Evolutionary conservation across 2,113 vertebrate species (phyloP).

Genomic region (Panurus biarmicus): DNA sequence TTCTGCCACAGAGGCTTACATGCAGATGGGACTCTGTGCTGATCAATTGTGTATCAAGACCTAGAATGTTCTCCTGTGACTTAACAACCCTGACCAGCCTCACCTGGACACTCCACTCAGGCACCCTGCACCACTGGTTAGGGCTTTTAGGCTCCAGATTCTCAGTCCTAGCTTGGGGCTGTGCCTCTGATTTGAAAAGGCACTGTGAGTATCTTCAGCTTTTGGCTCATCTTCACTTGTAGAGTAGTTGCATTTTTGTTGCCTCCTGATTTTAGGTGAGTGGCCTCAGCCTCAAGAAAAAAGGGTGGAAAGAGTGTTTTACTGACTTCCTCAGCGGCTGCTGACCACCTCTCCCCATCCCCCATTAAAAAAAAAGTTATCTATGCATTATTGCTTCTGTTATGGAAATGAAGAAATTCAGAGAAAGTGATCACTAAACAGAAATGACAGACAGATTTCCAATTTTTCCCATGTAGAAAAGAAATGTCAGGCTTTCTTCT

Average conservation of each 20-base stretch:
- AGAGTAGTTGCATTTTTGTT: not conserved
- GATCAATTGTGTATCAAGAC: not conserved
- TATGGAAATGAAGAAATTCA: not conserved
- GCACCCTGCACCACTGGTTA: not conserved
- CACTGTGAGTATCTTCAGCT: accelerated
- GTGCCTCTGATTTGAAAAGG: not conserved
- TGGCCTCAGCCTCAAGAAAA: not conserved
- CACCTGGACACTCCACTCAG: not conserved
- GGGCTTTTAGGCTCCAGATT: not conserved
- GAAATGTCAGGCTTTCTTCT: not conserved
- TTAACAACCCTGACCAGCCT: not conserved
- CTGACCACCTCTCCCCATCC: not conserved
- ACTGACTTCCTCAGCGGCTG: not conserved
- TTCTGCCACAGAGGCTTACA: not conserved
- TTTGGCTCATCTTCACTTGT: not conserved
- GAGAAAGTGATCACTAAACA: not conserved
- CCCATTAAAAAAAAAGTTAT: not conserved
- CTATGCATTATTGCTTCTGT: not conserved
- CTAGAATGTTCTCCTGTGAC: not conserved
- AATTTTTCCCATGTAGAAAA: not conserved
- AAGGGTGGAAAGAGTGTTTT: not conserved
- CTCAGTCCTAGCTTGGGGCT: accelerated
- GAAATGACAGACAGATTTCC: not conserved
- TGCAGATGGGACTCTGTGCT: not conserved
- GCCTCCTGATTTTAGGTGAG: not conserved